Evolutionary conservation across 2,888 invertebrate genomes (phyloP).

Genomic region (Neoscelio sp.): DNA sequence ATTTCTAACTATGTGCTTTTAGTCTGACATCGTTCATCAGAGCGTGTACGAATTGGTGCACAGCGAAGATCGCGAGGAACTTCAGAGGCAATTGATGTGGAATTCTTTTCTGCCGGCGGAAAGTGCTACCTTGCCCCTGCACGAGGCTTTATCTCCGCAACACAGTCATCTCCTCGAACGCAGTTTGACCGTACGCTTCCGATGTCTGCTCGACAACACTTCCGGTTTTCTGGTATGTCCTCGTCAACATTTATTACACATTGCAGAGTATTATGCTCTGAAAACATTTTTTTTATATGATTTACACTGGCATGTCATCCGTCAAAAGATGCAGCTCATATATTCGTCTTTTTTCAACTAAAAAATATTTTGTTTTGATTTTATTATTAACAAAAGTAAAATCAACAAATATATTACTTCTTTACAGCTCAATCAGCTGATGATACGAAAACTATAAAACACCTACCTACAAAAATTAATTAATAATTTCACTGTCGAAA

Average conservation of each 20-base stretch:
- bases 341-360: no score
- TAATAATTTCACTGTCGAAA: no score
- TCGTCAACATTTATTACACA: conserved; percentile 39
- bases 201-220: conserved; percentile 99
- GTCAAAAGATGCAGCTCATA: no score
- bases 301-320: no score
- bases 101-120: conserved; percentile 95
- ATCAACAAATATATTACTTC: no score
- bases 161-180: conserved; percentile 96
- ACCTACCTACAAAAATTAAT: no score
- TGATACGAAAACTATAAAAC: no score
- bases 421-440: no score
- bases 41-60: conserved; percentile 99
- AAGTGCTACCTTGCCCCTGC: conserved; percentile 90
- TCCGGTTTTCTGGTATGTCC: conserved; percentile 97
- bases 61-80: conserved; percentile 99
- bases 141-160: conserved; percentile 95
- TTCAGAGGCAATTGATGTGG: conserved; percentile 97
- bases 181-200: conserved; percentile 99
- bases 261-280: no score
- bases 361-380: no score
- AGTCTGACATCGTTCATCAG: conserved; percentile 99
- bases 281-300: no score
- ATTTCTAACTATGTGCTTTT: conserved; percentile 81
- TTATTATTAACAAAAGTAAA: no score